A percentile compares a stretch with the other conserved stretches of the same genome.
Conservation (phyloP, 2,113 vertebrate species). For the Genyomyrus donnyi region DNA sequence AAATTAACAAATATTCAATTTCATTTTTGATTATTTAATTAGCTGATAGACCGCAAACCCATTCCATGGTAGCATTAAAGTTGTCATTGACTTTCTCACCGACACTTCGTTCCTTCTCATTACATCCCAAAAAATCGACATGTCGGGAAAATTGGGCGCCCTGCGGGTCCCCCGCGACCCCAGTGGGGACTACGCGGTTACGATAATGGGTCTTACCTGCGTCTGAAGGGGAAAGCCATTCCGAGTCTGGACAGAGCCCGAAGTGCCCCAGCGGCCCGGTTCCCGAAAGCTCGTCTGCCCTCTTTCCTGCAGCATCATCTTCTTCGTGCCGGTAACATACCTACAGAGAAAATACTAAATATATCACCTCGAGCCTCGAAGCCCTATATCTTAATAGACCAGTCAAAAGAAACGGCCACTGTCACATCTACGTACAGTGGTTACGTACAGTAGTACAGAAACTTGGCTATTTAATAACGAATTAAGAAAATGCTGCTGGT, state of each 20-base stretch:
- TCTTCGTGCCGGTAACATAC: conserved; percentile 28
- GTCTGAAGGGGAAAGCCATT: conserved; percentile 34
- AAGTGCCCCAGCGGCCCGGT: conserved; percentile 35
- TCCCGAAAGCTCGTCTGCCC: not conserved
- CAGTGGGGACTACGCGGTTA: too few species aligned
- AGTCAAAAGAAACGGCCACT: not conserved
- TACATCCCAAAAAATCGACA: not conserved
- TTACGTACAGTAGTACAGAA: not conserved
- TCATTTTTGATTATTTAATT: not conserved
- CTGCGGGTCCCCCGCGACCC: too few species aligned
- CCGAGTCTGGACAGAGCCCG: conserved; percentile 5
- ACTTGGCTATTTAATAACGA: not conserved
- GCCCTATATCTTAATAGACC: not conserved
- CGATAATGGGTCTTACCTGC: conserved; percentile 46
- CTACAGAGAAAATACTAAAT: not conserved
- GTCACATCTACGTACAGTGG: not conserved
- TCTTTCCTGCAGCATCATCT: conserved; percentile 24
- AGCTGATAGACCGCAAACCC: not conserved
- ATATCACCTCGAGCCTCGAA: not conserved
- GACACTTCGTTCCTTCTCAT: not conserved
- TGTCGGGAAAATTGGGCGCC: too few species aligned
- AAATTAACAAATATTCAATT: not conserved
- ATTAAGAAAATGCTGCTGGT: not conserved
- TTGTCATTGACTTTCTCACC: not conserved
- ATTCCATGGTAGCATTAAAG: not conserved